phyloP scores from a whole-genome alignment of 2,888 invertebrate genomes.

The Rhogogaster chlorosoma region DNA sequence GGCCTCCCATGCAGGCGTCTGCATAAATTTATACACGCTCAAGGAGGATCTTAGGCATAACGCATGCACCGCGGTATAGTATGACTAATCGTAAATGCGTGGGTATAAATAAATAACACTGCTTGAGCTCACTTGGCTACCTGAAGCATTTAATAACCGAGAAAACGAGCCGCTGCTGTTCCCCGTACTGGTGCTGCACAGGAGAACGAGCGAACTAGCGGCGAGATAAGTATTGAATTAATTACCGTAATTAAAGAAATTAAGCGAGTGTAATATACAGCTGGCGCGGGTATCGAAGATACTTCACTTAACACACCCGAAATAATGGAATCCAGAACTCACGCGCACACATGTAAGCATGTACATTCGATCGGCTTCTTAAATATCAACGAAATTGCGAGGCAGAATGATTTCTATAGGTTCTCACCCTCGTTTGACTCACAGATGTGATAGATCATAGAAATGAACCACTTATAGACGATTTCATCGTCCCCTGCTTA shows the following conservation, averaged over 20 bases:
- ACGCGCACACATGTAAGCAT: neutral
- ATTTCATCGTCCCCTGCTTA: constrained; percentile 43
- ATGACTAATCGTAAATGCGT: constrained; percentile 49
- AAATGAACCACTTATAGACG: constrained; percentile 46
- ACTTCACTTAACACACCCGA: constrained; percentile 19
- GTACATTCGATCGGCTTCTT: neutral
- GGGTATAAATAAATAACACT: constrained; percentile 48
- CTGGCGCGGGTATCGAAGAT: constrained; percentile 28
- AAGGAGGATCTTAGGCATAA: constrained; percentile 39
- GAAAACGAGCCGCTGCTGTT: constrained; percentile 30
- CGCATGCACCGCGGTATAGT: constrained; percentile 35
- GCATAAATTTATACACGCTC: constrained; percentile 38
- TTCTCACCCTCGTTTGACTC: neutral
- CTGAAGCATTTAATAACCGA: constrained; percentile 46
- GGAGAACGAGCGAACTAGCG: constrained; percentile 1
- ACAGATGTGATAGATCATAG: constrained; percentile 16
- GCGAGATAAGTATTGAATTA: constrained; percentile 37
- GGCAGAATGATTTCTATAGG: constrained; percentile 20
- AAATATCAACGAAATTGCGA: constrained; percentile 3
- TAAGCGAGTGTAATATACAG: constrained; percentile 16
- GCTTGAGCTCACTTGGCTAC: constrained; percentile 45
- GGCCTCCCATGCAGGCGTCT: constrained; percentile 37
- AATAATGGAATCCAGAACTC: neutral
- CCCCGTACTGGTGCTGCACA: neutral
- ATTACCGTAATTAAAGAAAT: constrained; percentile 39